Evolutionary conservation across 1,140 invertebrate species (phyloP), one percentile per base, ranked within the genome.

Genomic region (Adoxophyes honmai): DNA sequence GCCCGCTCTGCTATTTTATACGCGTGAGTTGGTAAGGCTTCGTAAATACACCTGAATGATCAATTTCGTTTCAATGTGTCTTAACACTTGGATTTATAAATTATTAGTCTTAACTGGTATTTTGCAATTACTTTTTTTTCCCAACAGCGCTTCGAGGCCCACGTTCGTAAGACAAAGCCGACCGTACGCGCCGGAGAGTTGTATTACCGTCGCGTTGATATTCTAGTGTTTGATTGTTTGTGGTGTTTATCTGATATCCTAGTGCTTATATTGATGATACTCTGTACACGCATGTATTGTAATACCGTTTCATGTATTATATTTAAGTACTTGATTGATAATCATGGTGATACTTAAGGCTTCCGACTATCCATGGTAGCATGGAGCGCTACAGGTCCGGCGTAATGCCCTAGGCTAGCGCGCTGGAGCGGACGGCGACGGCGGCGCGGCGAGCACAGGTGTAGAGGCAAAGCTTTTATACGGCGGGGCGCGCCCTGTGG

Each of bases 111-210:
- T 86, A 85, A 85, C 73, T 78, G 75, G 78, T 82, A 88, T 86
- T 88, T 78, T 88, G 86, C 86, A 86, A 86, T 80, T 86, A 78
- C 18, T 83, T 88, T 88, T 86, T 88, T 88, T 88, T 86, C 86
- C 83, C 86, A 88, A 84, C 86, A 88, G 83, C 74, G 82, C 80
- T 62, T 75, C 81, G 79, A 76, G 83, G 72, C 57, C 73, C 62
- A 62, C 80, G 73, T 75, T 73, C 75, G 66, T 86, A 84, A 81
- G 70, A 60, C 81, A 83, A 81, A 78, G 72, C 61, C 78, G 61
- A 65, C 82, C 68, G 75, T 73, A 73, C 69, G 61, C 79, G 71
- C 63, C 75, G 81, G 81, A 80, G 77, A 73, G 60, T 76, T 75
- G 35, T 72, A 68, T 82, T 72, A 66, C 52, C 70, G 59, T 75